Percentiles rank a stretch among this genome's conserved stretches.
Conservation (phyloP, 2,113 vertebrate genomes). For the Bufo bufo region DNA sequence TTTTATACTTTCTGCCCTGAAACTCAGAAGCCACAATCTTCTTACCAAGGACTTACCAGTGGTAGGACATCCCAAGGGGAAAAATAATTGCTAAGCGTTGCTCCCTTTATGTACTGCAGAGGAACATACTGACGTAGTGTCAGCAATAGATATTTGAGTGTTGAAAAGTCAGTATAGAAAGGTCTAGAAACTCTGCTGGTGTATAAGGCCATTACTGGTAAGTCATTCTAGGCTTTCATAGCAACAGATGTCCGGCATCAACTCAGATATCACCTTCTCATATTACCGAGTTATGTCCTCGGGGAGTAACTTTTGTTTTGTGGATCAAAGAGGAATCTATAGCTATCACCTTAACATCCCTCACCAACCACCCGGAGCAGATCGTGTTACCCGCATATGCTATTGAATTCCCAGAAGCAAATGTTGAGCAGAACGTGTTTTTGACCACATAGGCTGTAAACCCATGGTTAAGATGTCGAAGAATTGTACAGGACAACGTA, state of each 20-base stretch:
- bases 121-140: not conserved
- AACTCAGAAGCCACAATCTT: not conserved
- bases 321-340: slow-evolving; percentile 23
- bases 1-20: no score
- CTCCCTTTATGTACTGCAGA: not conserved
- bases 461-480: not conserved
- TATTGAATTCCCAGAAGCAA: slow-evolving; percentile 1
- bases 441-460: not conserved
- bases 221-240: slow-evolving; percentile 12
- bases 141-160: not conserved
- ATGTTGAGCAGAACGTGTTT: not conserved
- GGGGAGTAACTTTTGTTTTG: slow-evolving; percentile 22
- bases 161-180: no score
- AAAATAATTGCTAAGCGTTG: not conserved
- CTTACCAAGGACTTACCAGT: not conserved
- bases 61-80: not conserved
- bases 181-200: not conserved
- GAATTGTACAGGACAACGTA: no score
- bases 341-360: slow-evolving; percentile 6
- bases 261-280: slow-evolving; percentile 8
- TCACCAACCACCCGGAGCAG: not conserved
- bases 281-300: slow-evolving; percentile 21
- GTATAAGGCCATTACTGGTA: not conserved
- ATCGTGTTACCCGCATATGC: slow-evolving; percentile 14
- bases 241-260: slow-evolving; percentile 25